These are phyloP conservation scores for Hestina assimilis DNA, from an alignment of 1,140 invertebrate genomes.

Conservation along the genomic window DNA sequence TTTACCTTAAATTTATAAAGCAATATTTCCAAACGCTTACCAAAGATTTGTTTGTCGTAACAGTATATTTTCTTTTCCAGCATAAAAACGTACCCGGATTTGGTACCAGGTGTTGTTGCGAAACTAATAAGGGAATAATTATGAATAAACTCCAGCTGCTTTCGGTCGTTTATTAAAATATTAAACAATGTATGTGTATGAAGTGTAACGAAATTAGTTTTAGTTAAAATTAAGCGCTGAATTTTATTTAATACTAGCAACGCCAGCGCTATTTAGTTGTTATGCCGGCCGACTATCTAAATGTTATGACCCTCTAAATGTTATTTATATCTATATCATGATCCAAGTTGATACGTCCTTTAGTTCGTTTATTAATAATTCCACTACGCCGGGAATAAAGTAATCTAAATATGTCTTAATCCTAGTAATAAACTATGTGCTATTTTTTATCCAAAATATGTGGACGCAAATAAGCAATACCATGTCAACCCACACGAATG, in stretches of 20 bases:
- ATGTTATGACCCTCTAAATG: too few relatives aligned
- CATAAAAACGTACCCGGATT: conserved; percentile 1
- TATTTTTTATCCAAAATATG: too few relatives aligned
- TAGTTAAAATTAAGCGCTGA: neutral
- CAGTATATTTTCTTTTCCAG: neutral
- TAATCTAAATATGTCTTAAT: too few relatives aligned
- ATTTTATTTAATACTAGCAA: neutral
- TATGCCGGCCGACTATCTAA: too few relatives aligned
- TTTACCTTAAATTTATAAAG: neutral
- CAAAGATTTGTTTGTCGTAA: neutral
- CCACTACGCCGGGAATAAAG: too few relatives aligned
- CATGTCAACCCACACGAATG: too few relatives aligned
- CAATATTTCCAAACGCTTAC: neutral
- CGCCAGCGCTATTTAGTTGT: too few relatives aligned
- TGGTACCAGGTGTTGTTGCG: neutral
- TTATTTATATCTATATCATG: too few relatives aligned
- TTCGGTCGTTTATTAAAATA: conserved; percentile 5
- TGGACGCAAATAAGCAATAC: too few relatives aligned
- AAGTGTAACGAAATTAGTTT: neutral
- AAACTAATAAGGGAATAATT: conserved; percentile 4
- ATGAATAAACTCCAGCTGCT: neutral
- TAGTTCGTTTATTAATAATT: too few relatives aligned
- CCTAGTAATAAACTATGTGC: too few relatives aligned
- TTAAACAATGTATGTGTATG: neutral
- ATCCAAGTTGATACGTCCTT: too few relatives aligned